Evolutionary conservation across 2,888 invertebrate genomes (phyloP), one percentile per base, ranked within the genome.

Genomic region (Sphaerophoria taeniata): DNA sequence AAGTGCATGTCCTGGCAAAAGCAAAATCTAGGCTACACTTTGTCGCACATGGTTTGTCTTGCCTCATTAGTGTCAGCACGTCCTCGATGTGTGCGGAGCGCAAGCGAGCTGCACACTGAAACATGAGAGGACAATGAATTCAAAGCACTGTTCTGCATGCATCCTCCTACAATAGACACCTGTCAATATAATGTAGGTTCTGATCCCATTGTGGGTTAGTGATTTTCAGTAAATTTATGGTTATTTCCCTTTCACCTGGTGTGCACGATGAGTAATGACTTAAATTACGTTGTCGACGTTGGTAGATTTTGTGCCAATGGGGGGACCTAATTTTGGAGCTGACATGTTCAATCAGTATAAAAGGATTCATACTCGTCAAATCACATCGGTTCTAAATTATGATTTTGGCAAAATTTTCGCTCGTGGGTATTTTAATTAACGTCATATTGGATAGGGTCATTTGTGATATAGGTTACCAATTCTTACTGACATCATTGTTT

Each of bases 11-110:
- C 33, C 65, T 67, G 39, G 61, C 1, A 56, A 33, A 51, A 55
- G 61, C 1, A 56, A 33, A 51, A 55, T 73, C 47, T 69, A 34
- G 58, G 43, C 47, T 71, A 73, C 53, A 24, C 24, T 24, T 71
- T 84, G 67, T 75, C 75, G 75, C 36, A 61, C 72, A 73, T 63
- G 63, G 51, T 24, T 24, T 24, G 24, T 24, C 53, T 60, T 58
- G 58, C 47, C 74, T 80, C 74, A 75, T 81, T 75, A 83, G 58
- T 60, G 74, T 31, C 70, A 70, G 51, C 61, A 63, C 61, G 61
- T 70, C 43, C 69, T 76, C 69, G n/a, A 43, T 39, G 39, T 60
- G 43, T 55, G 63, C 47, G 39, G 36, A 34, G 11, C 12, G 53
- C n/a, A 49, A 33, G 61, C 76, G 65, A 61, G 14, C 34, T 61